A percentile compares a stretch with the other conserved stretches of the same genome.
Conservation (phyloP, 2,888 invertebrate species). For the Sinotaia quadrata region DNA sequence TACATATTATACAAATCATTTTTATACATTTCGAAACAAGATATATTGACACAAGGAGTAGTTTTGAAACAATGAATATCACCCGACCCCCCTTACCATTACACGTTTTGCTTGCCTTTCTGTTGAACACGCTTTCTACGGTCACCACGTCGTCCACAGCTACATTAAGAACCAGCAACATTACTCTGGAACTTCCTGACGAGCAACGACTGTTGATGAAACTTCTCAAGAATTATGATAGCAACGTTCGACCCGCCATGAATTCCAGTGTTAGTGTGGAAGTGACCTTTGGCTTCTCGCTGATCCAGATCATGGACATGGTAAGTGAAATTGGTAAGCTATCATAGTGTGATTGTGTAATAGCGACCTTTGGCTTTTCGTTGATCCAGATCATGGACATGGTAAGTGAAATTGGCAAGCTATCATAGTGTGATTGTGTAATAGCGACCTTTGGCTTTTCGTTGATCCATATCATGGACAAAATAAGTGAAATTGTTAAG, state of each 20-base stretch:
- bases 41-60: no score
- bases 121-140: no score
- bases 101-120: no score
- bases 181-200: constrained; percentile 61
- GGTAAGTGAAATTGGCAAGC: constrained; percentile 72
- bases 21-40: no score
- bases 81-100: no score
- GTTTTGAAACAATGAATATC: no score
- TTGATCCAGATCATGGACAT: constrained; percentile 76
- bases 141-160: no score
- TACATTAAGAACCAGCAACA: no score
- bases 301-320: constrained; percentile 76
- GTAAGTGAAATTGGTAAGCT: constrained; percentile 71
- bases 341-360: constrained; percentile 72
- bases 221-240: constrained; percentile 73
- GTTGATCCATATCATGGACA: constrained; percentile 75
- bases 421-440: constrained; percentile 72
- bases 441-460: constrained; percentile 75
- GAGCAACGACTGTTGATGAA: constrained; percentile 73
- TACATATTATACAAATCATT: no score
- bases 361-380: constrained; percentile 74
- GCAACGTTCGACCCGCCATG: constrained; percentile 74
- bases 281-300: constrained; percentile 74
- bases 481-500: constrained; percentile 73
- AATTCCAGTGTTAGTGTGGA: constrained; percentile 74